Evolutionary conservation across 2,888 invertebrate species (phyloP), one percentile per base, ranked within the genome.

Genomic region (Mayetiola destructor): DNA sequence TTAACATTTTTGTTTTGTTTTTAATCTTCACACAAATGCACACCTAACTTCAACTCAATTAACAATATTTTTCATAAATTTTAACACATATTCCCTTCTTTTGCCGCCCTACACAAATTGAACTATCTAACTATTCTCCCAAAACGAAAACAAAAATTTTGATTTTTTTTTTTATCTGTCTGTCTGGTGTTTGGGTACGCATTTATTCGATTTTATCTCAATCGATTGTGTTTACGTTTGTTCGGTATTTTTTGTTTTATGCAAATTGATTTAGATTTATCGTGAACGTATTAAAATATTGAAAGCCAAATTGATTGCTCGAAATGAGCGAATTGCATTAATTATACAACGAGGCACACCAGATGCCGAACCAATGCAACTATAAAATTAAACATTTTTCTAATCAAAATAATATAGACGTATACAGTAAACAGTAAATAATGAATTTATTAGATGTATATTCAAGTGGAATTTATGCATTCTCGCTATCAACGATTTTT

Each of bases 311-410:
- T 87, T 92, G 69, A 80, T 84, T 68, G 85, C 88, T 75, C 84
- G 88, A 64, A 84, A 83, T 72, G 91, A 92, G 76, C 85, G 90
- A 70, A 85, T 90, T 69, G 91, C 90, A 75, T 77, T 88, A 66
- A 77, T 92, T 68, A 80, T 86, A 72, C 87, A 89, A 77, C 84
- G 88, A 70, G 91, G 89, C 75, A 82, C 82, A 66, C 90, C 91
- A 65, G 87, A 88, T 75, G 78, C 81, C 70, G 85, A 85, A 67
- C 80, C 82, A 69, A 78, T 84, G 70, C 48, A 23, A 27, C n/a
- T n/a, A n/a, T n/a, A n/a, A n/a, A n/a, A n/a, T n/a, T n/a, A n/a
- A n/a, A n/a, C n/a, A n/a, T n/a, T n/a, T n/a, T n/a, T n/a, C n/a
- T n/a, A 32, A 32, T 32, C 6, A 32, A 32, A 32, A 32, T 32